Evolutionary conservation across 2,113 vertebrate species (phyloP), one percentile per base, ranked within the genome.

Genomic region (Enhydra lutris): DNA sequence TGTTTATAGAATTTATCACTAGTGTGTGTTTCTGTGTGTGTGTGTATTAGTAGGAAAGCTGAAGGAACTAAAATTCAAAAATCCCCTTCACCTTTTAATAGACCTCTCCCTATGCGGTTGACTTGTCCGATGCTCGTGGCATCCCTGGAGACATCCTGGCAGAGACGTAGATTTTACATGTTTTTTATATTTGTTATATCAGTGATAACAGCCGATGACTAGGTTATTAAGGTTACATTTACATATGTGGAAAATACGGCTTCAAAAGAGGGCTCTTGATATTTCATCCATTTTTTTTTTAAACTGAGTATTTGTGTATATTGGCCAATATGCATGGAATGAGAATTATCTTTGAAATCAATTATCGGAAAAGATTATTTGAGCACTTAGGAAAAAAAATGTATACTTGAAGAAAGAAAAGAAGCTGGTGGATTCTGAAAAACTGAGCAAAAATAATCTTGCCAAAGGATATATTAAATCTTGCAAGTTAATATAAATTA

Each of bases 341-440:
- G 31, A 94, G 26, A 90, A 50, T 47, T 79, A 65, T 50, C 13
- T 83, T 86, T 89, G 52, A 84, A 93, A 87, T 80, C 82, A 83
- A 86, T 94, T 97, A 89, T 65, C 31, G 76, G 59, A 95, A 94
- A 95, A 92, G 9, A 29, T 63, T 86, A 50, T 55, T 88, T 97
- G 24, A 80, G 50, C 13, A 85, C 20, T 92, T 95, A 45, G 24
- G 11, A 71, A 52, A 69, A 59, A 71, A 59, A 47, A 65, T 55
- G 42, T 59, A 50, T 80, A 85, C 8, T 31, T 79, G 31, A 95
- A 92, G 29, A 92, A 91, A 67, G 82, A n/a, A 94, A 95, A 52
- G 47, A 21, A 69, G 52, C 89, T 52, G 21, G 87, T 71, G n/a
- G 26, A 74, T 29, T 42, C 4, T 95, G 81, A 92, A 89, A 82